Base-by-base conservation (phyloP, 2,888 invertebrate genomes). In the Polia nebulosa region DNA sequence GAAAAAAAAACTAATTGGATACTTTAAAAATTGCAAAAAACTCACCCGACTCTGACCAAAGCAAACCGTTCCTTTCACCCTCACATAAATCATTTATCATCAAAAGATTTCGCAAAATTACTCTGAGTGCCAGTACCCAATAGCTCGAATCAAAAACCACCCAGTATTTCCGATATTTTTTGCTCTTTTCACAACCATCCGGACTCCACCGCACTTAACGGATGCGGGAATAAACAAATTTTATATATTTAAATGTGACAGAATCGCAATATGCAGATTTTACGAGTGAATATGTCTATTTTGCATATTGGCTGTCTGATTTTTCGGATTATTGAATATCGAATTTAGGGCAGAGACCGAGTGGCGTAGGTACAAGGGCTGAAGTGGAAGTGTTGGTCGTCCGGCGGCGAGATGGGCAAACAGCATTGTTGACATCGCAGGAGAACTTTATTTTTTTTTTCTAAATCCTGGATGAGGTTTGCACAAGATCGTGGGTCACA, bases 191-290 rank as follows among this genome's bases (percentile, higher is more conserved):
- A 64, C 72, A 62, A 76, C 41, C 55, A 62, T 66, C 41, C 51
- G 61, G 57, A 39, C 17, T 45, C 44, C 57, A 74, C 62, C 61
- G 52, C 65, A 66, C 22, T 56, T 56, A 71, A 71, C 61, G 61
- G 41, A 55, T 34, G 52, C 11, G 8, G 53, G 29, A 55, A 66
- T 76, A 59, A 56, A 66, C 58, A 76, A 39, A 62, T 59, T 74
- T 39, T 62, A 47, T 61, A 58, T 66, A 63, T 63, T 56, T 72
- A 34, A 72, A 66, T 59, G 29, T n/a, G 72, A 76, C 61, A 41
- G 20, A 72, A 72, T 72, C 47, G 58, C 20, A 51, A 56, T 56
- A 76, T 62, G 55, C 51, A 52, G 52, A 67, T 64, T 72, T 55
- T 55, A 47, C 51, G 25, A 53, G 13, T 71, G 57, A 61, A 32